Base-by-base conservation (phyloP, 2,888 invertebrate species). In the Brachyptera putata region DNA sequence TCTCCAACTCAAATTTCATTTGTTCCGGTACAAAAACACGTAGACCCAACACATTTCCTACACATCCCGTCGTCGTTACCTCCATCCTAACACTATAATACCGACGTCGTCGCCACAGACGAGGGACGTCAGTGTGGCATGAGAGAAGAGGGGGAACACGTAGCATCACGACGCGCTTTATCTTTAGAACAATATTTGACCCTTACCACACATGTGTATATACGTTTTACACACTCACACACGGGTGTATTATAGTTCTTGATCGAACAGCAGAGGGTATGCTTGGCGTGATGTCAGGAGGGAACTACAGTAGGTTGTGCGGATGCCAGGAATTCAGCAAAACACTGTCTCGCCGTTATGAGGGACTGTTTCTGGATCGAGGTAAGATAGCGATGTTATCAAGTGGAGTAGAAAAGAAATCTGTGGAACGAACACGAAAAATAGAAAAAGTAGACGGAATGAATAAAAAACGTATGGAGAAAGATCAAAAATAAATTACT, bases 171-270 rank as follows among this genome's bases (percentile, higher is more conserved):
- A 3, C 16, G 18, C 53, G 34, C 53, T 53, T 53, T 53, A 53
- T 53, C 53, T 53, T 53, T 53, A 53, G 53, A 53, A 53, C 53
- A 53, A 53, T 53, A 53, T 53, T 53, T 53, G 53, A 53, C 53
- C 53, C 53, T 22, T 34, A 36, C 36, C 49, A 11, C 53, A 53
- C 46, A 46, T 46, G 46, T 34, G 50, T 43, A 43, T n/a, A n/a
- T n/a, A n/a, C n/a, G n/a, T n/a, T n/a, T n/a, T n/a, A n/a, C n/a
- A n/a, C n/a, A n/a, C n/a, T n/a, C n/a, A n/a, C n/a, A n/a, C n/a
- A n/a, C 16, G 21, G 18, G 53, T 53, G 24, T 34, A 34, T 21
- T 36, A 13, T 22, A 21, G 16, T 36, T 18, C 4, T 16, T 16
- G 34, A 18, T 34, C 53, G 34, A 53, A 36, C 53, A 53, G 34